phyloP scores from a whole-genome alignment of 37 sponge, comb jelly and placozoan genomes.

The Cliona cf. orientalis region DNA sequence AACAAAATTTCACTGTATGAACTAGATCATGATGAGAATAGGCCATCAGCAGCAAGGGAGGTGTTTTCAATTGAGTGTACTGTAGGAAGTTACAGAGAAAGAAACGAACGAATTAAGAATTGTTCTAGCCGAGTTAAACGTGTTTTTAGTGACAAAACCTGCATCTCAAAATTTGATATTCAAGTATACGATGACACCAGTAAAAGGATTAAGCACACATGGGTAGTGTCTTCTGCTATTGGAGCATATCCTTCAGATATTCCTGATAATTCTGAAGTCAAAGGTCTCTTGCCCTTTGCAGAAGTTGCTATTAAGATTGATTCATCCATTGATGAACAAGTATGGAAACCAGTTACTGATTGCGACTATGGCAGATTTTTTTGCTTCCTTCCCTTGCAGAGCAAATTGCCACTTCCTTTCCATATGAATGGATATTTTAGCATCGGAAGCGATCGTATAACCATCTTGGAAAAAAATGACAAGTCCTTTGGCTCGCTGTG shows the following conservation, averaged over 20 bases:
- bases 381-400: slow-evolving; percentile 69
- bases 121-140: too few species aligned
- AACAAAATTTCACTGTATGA: slow-evolving; percentile 50
- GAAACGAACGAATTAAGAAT: too few species aligned
- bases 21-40: slow-evolving; percentile 10
- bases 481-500: slow-evolving; percentile 38
- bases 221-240: not conserved
- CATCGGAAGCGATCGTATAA: slow-evolving; percentile 51
- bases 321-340: not conserved
- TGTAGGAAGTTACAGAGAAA: too few species aligned
- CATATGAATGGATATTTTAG: slow-evolving; percentile 71
- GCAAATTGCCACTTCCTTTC: slow-evolving; percentile 23
- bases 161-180: too few species aligned
- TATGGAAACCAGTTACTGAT: not conserved
- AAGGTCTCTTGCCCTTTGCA: slow-evolving; percentile 36
- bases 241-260: not conserved
- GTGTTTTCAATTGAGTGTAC: not conserved
- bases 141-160: too few species aligned
- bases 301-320: slow-evolving; percentile 19
- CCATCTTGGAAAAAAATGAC: slow-evolving; percentile 13
- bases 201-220: slow-evolving; percentile 33
- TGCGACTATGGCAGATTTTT: slow-evolving; percentile 40
- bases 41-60: slow-evolving; percentile 8
- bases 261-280: too few species aligned
- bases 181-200: not conserved